Evolutionary conservation across 2,113 vertebrate genomes (phyloP), one percentile per base, ranked within the genome.

Genomic region (Daphoenositta chrysoptera): DNA sequence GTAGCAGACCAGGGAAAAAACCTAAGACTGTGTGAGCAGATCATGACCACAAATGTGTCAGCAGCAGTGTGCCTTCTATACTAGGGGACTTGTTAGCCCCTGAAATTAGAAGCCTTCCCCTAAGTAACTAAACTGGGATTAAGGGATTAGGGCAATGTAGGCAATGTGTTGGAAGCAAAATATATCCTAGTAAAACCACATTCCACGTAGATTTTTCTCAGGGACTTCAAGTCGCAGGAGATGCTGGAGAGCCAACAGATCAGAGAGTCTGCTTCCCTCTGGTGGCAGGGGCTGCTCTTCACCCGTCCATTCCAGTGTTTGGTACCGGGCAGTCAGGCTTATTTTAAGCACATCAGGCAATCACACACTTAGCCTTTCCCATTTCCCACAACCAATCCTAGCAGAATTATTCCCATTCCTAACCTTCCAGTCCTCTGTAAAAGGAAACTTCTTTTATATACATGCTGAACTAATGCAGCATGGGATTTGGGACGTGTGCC

Each of bases 51-150:
- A 35, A 50, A 56, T 7, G 6, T 33, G 27, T 48, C 44, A 80
- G 22, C 28, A 80, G 31, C 48, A 48, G 17, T 40, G 31, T 73
- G 54, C 10, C 30, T n/a, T 69, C 53, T 31, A 39, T 48, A 28
- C 5, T 5, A 30, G 44, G 4, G 19, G 2, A 8, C 6, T 53
- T 0, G 0, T 61, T 37, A 69, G 9, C 11, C 16, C 31, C 30
- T 77, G 58, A 86, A 77, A 86, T 45, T 21, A 66, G 54, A 47
- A 90, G 18, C 13, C 14, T 72, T 83, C 8, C 3, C n/a, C 54
- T 33, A 69, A 65, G 3, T 56, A 64, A 65, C 37, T 69, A 72
- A 79, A 61, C 11, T 39, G 50, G 5, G 5, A 58, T 85, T 81
- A 64, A 87, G n/a, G 20, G 15, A 73, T 61, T 42, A 72, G 9